Evolutionary conservation across 2,113 vertebrate species (phyloP).

Genomic region (Varanus salvator): DNA sequence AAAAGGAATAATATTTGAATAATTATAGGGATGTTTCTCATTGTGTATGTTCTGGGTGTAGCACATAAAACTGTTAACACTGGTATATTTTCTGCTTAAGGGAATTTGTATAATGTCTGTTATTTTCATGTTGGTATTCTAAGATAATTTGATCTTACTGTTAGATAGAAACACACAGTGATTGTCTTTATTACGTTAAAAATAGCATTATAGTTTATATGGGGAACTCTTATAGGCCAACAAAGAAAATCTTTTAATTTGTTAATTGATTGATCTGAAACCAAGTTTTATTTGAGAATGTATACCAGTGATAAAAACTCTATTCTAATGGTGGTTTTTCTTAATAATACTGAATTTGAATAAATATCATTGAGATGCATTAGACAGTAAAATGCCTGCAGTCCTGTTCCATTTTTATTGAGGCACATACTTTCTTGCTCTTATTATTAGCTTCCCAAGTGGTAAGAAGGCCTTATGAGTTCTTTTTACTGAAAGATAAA

Average conservation of each 20-base stretch:
- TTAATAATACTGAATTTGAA: background rate
- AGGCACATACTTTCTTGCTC: background rate
- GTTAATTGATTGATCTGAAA: background rate
- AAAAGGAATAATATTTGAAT: background rate
- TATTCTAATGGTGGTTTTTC: background rate
- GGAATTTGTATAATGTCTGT: background rate
- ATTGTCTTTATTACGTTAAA: background rate
- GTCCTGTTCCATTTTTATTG: background rate
- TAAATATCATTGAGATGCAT: background rate
- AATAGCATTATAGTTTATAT: background rate
- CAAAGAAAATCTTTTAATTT: background rate
- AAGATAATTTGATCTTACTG: background rate
- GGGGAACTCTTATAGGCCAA: background rate
- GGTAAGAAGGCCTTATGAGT: background rate
- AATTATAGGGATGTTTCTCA: background rate
- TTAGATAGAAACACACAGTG: background rate
- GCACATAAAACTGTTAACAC: background rate
- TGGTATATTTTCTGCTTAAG: background rate
- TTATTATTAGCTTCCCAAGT: background rate
- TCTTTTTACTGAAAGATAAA: background rate
- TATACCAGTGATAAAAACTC: background rate
- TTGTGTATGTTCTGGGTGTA: background rate
- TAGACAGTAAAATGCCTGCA: background rate
- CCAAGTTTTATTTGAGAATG: background rate
- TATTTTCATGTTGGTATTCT: background rate